A percentile compares a stretch with the other conserved stretches of the same genome.
Conservation (phyloP, 2,113 vertebrate species). For the Aldabrachelys gigantea region DNA sequence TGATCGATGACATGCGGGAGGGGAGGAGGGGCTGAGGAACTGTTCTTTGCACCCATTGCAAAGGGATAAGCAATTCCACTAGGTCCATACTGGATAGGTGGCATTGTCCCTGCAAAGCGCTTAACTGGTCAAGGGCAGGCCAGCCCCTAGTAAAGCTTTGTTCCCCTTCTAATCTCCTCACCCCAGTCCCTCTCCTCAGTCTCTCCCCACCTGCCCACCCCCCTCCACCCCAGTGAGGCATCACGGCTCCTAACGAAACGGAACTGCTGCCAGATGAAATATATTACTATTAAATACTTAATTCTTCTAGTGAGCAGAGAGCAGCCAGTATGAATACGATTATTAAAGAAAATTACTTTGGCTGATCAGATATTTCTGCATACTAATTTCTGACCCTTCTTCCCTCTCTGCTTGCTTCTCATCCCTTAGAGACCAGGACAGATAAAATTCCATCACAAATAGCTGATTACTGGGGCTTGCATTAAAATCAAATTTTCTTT, state of each 20-base stretch:
- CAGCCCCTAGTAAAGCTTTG: background rate
- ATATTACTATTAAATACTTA: slow-evolving; percentile 93
- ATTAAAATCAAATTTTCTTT: slow-evolving; percentile 83
- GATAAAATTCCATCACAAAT: slow-evolving; percentile 92
- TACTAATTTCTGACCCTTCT: slow-evolving; percentile 92
- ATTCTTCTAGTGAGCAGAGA: slow-evolving; percentile 90
- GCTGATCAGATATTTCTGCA: slow-evolving; percentile 94
- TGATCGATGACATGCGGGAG: background rate
- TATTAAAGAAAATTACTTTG: slow-evolving; percentile 93
- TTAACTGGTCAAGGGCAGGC: background rate
- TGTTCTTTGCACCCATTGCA: background rate
- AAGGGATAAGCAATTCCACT: background rate
- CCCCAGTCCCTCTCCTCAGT: background rate
- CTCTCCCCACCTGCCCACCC: slow-evolving; percentile 8
- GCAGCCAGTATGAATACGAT: slow-evolving; percentile 91
- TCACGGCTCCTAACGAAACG: slow-evolving; percentile 85
- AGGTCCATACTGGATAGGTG: no score
- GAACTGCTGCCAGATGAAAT: slow-evolving; percentile 89
- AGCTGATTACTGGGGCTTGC: slow-evolving; percentile 86
- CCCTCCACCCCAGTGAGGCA: slow-evolving; percentile 76
- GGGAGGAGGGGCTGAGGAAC: background rate
- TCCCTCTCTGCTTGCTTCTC: slow-evolving; percentile 83
- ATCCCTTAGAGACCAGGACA: slow-evolving; percentile 86
- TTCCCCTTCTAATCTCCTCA: background rate
- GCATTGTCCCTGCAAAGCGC: background rate